Evolutionary conservation across 2,113 vertebrate species (phyloP).

Genomic region (Thermophis baileyi): DNA sequence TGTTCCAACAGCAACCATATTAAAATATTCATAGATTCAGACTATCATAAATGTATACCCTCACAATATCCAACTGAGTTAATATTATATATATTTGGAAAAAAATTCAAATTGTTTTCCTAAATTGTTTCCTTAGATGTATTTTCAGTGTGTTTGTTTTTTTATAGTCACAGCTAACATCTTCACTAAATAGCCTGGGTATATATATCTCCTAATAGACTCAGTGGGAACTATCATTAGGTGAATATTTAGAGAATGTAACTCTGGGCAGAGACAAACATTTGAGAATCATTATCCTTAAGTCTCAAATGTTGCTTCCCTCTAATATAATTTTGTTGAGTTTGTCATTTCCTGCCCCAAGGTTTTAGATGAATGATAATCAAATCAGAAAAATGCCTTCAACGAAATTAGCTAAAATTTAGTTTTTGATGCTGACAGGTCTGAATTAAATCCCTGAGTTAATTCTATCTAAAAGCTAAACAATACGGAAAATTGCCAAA

Average conservation of each 20-base stretch:
- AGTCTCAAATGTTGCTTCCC: neutral
- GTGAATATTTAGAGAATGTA: neutral
- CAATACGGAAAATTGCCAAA: constrained; percentile 10
- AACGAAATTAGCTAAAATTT: neutral
- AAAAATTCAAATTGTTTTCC: neutral
- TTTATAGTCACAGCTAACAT: neutral
- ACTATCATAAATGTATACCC: neutral
- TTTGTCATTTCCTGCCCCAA: neutral
- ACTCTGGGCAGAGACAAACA: constrained; percentile 13
- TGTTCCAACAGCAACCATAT: neutral
- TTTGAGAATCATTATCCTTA: neutral
- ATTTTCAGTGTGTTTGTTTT: constrained; percentile 8
- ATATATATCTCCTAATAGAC: neutral
- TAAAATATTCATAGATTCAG: neutral
- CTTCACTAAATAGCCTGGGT: neutral
- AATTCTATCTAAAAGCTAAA: fast-evolving
- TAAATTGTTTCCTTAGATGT: neutral
- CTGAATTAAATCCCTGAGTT: neutral
- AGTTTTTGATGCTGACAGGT: neutral
- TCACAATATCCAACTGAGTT: neutral
- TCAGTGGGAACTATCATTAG: neutral
- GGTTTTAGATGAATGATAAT: neutral
- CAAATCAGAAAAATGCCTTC: neutral
- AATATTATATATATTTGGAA: neutral
- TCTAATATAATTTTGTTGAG: neutral